phyloP scores from a whole-genome alignment of 2,797 vertebrate genomes.

The Rhinophrynus dorsalis region DNA sequence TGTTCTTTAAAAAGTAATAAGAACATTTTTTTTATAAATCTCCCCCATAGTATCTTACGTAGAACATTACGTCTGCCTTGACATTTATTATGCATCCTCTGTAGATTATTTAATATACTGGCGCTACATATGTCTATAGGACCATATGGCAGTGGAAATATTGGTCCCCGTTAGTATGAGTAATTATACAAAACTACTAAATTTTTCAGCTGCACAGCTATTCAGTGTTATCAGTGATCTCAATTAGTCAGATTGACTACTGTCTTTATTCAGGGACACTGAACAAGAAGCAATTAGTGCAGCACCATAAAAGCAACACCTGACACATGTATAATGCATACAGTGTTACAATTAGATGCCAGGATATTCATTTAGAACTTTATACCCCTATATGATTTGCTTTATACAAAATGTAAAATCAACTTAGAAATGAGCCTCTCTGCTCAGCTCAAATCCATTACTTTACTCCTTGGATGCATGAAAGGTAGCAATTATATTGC shows the following conservation, averaged over 20 bases:
- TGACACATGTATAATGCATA: conserved; percentile 43
- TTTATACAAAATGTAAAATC: neutral
- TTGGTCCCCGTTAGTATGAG: conserved; percentile 41
- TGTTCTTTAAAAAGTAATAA: too few species aligned
- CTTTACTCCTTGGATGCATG: too few species aligned
- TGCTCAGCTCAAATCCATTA: neutral
- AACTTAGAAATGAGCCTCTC: neutral
- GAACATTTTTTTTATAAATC: too few species aligned
- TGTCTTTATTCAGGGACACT: conserved; percentile 41
- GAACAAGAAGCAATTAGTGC: conserved; percentile 43
- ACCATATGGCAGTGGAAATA: conserved; percentile 30
- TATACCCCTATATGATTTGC: neutral
- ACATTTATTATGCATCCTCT: conserved; percentile 19
- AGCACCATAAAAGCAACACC: conserved; percentile 39
- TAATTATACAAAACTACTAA: conserved; percentile 47
- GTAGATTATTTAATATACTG: conserved; percentile 50
- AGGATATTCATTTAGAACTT: conserved; percentile 28
- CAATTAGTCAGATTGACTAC: conserved; percentile 56
- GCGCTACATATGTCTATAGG: conserved; percentile 43
- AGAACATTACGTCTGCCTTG: conserved; percentile 10
- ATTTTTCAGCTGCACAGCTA: conserved; percentile 41
- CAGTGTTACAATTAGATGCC: conserved; percentile 15
- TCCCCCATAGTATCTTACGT: too few species aligned
- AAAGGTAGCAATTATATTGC: too few species aligned
- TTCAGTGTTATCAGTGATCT: conserved; percentile 52